These are phyloP conservation scores for Corythornis madagascariensis DNA, from an alignment of 2,113 vertebrate species.

Conservation along the genomic window DNA sequence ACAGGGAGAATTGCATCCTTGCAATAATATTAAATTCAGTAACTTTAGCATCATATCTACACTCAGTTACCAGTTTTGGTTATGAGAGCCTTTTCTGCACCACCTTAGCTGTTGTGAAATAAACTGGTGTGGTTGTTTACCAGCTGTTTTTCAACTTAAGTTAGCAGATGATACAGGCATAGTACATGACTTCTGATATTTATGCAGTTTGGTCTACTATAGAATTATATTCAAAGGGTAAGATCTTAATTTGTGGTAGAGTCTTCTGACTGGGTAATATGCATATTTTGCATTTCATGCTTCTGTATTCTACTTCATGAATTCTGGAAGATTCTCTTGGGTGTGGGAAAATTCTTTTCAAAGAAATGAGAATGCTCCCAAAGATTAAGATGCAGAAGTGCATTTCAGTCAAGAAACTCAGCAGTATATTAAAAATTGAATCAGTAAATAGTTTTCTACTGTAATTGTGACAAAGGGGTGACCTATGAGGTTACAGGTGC, in stretches of 20 bases:
- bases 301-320: not conserved
- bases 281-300: not conserved
- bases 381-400: not conserved
- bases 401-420: not conserved
- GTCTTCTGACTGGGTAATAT: not conserved
- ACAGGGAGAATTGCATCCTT: not conserved
- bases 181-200: not conserved
- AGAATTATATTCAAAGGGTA: not conserved
- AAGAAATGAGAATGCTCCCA: not conserved
- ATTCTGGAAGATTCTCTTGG: not conserved
- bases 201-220: not conserved
- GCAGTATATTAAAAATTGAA: not conserved
- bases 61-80: rapidly evolving
- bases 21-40: not conserved
- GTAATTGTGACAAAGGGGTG: not conserved
- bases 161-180: not conserved
- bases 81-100: not conserved
- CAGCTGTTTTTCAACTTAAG: not conserved
- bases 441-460: not conserved
- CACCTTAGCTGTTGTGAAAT: not conserved
- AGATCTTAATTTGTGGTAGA: not conserved
- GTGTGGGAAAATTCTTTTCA: not conserved
- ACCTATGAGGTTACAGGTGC: not conserved
- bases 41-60: not conserved
- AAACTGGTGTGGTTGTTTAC: not conserved